phyloP scores from a whole-genome alignment of 2,888 invertebrate genomes.

The Agriotes lineatus region DNA sequence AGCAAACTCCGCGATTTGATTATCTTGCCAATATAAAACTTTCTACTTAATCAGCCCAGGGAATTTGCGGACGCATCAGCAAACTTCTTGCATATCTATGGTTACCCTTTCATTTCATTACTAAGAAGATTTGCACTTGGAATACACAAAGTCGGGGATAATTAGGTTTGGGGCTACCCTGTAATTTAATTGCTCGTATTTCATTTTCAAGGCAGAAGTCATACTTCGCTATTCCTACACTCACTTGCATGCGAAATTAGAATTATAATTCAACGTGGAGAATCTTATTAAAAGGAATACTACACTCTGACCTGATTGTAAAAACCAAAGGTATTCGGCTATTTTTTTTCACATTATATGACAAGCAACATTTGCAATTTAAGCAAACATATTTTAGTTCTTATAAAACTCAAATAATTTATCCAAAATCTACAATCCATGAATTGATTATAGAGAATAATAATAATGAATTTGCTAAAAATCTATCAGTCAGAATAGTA shows the following conservation, averaged over 20 bases:
- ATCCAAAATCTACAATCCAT: no score
- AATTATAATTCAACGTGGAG: neutral
- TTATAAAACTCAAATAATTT: no score
- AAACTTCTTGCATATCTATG: slow-evolving; percentile 10
- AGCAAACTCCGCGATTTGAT: neutral
- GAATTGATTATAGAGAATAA: no score
- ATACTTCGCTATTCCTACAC: neutral
- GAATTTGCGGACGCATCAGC: neutral
- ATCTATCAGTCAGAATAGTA: no score
- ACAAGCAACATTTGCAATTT: no score
- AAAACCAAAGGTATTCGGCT: no score
- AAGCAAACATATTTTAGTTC: no score
- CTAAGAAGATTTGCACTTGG: slow-evolving; percentile 2
- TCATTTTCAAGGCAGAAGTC: slow-evolving; percentile 7
- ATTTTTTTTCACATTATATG: no score
- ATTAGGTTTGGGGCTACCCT: slow-evolving; percentile 14
- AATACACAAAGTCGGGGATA: slow-evolving; percentile 6
- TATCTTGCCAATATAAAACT: slow-evolving; percentile 8
- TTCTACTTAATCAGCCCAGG: slow-evolving; percentile 4
- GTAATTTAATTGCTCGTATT: slow-evolving; percentile 13
- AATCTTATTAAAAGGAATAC: no score
- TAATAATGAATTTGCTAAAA: no score
- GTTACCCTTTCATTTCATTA: slow-evolving; percentile 20
- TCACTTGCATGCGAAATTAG: neutral
- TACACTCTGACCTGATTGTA: no score